Base-by-base conservation (phyloP, 2,888 invertebrate species). In the Acleris laterana region DNA sequence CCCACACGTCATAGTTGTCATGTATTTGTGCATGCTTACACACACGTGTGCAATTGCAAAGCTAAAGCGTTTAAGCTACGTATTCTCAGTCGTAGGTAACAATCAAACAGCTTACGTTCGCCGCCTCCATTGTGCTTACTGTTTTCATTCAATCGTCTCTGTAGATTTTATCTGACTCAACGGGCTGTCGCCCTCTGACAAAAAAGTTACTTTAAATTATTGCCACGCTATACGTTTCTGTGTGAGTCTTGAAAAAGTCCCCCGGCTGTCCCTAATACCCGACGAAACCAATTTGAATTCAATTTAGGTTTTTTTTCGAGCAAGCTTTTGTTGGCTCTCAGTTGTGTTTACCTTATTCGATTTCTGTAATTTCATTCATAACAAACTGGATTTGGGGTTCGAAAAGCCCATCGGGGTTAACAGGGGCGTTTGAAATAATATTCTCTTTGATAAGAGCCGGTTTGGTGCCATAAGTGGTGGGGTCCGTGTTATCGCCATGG, bases 291-390 rank as follows among this genome's bases (percentile, higher is more conserved):
- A 93, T 92, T 93, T 93, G 91, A 93, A 93, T 93, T 93, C 92
- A 92, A 93, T 92, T 93, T 92, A 89, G 92, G 84, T 90, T 91
- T 92, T 89, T 44, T 93, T 92, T 90, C 85, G 85, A 84, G 81
- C 89, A 87, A 89, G 89, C 92, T 91, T 93, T 92, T 93, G 93
- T 93, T 91, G 90, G 87, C 88, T 88, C 89, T 87, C 89, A 87
- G 91, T 91, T 91, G 90, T 93, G 92, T 93, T 92, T 92, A 92
- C 91, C 88, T 93, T 93, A 93, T 92, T 93, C 92, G 93, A 93
- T 93, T 93, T 92, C 91, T 91, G 90, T 93, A 93, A 93, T 92
- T 93, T 93, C 92, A 93, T 93, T 93, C 92, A 93, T 91, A 91
- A 91, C 91, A 92, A 93, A 92, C 93, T 89, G 91, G 92, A 92